Evolutionary conservation across 2,888 invertebrate genomes (phyloP).

Genomic region (Platyscelio sp.): DNA sequence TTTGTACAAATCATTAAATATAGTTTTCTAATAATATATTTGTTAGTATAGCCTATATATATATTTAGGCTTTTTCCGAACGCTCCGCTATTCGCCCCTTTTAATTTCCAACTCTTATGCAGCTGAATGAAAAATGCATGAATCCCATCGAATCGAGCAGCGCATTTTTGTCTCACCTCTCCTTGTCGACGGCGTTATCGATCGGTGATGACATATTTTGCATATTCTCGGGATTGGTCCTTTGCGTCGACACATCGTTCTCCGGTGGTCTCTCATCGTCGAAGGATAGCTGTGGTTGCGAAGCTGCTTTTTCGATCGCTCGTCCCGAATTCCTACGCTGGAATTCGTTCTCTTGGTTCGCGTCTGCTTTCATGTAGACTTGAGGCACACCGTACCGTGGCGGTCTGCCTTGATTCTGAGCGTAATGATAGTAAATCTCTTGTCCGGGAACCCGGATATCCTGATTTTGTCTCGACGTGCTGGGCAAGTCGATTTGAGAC

Average conservation of each 20-base stretch:
- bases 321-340: conserved; percentile 80
- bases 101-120: conserved; percentile 37
- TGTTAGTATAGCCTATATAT: too few relatives aligned
- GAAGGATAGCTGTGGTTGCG: conserved; percentile 89
- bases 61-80: too few relatives aligned
- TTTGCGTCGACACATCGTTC: conserved; percentile 69
- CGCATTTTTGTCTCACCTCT: conserved; percentile 73
- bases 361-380: conserved; percentile 81
- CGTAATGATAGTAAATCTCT: conserved; percentile 82
- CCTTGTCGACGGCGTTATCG: conserved; percentile 72
- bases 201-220: conserved; percentile 68
- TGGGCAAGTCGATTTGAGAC: conserved; percentile 83
- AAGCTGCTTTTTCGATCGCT: conserved; percentile 86
- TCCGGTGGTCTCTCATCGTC: conserved; percentile 84
- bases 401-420: conserved; percentile 78
- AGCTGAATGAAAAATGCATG: conserved; percentile 42
- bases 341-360: conserved; percentile 79
- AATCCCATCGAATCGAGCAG: conserved; percentile 31
- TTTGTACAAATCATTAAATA: too few relatives aligned
- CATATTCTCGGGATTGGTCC: conserved; percentile 75
- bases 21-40: too few relatives aligned
- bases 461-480: conserved; percentile 81
- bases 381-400: conserved; percentile 79
- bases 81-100: background rate
- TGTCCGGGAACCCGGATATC: conserved; percentile 80